Percentiles rank a stretch among this genome's conserved stretches.
phyloP scores from a whole-genome alignment of 1,140 invertebrate species.

The Panagrolaimus sp. region DNA sequence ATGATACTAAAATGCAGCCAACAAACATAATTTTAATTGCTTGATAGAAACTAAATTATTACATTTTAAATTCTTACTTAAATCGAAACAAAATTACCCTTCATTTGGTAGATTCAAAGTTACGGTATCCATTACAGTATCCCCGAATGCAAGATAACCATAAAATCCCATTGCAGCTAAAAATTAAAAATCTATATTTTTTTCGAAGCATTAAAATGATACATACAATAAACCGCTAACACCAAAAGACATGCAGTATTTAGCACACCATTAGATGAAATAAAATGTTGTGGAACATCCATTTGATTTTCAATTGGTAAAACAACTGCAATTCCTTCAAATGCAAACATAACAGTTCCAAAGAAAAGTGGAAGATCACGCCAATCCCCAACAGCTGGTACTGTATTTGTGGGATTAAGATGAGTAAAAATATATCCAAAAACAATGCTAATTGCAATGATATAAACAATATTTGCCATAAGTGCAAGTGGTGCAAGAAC shows the following conservation, averaged over 20 bases:
- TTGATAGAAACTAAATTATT: slow-evolving; percentile 49
- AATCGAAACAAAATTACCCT: slow-evolving; percentile 18
- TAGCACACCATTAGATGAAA: slow-evolving; percentile 48
- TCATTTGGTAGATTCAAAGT: slow-evolving; percentile 51
- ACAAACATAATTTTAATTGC: slow-evolving; percentile 52
- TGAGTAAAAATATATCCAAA: slow-evolving; percentile 36
- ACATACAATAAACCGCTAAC: slow-evolving; percentile 1
- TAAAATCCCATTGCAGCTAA: slow-evolving; percentile 56
- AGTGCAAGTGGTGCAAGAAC: slow-evolving; percentile 40
- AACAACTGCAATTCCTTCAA: slow-evolving; percentile 82
- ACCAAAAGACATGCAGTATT: slow-evolving; percentile 48
- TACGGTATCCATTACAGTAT: slow-evolving; percentile 55
- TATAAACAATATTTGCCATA: slow-evolving; percentile 39
- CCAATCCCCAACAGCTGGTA: slow-evolving; percentile 35
- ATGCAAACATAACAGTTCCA: slow-evolving; percentile 78
- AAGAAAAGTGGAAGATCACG: slow-evolving; percentile 77
- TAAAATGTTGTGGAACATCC: slow-evolving; percentile 51
- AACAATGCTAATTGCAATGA: slow-evolving; percentile 39
- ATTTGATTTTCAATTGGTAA: slow-evolving; percentile 57
- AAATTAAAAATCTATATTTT: slow-evolving; percentile 39
- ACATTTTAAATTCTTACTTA: background rate
- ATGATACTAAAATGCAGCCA: slow-evolving; percentile 49
- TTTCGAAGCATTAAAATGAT: no score
- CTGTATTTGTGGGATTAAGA: slow-evolving; percentile 21
- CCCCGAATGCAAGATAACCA: slow-evolving; percentile 56